Conservation (phyloP, 1,140 invertebrate species). For the Octopus bimaculoides region DNA sequence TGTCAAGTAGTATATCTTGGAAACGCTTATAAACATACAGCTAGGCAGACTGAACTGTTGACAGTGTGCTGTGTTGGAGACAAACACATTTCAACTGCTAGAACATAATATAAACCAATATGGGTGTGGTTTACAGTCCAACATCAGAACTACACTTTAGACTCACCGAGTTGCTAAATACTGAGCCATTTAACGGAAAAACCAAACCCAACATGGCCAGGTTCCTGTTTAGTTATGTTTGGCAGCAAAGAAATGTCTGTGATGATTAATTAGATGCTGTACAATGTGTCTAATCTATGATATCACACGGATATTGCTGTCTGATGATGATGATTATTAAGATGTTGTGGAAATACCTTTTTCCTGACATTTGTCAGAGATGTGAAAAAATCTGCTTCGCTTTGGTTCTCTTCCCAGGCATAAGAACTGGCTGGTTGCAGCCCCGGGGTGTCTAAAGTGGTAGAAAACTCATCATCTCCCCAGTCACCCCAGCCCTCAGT, state of each 20-base stretch:
- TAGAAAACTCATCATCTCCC: conserved; percentile 73
- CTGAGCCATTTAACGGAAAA: background rate
- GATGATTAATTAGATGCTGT: background rate
- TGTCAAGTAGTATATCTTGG: too few species aligned
- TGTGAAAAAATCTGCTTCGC: conserved; percentile 43
- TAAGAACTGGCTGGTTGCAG: conserved; percentile 44
- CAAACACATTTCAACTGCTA: too few species aligned
- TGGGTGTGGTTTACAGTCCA: too few species aligned
- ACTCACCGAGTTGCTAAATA: too few species aligned
- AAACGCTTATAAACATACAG: too few species aligned
- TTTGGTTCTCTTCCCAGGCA: conserved; percentile 37
- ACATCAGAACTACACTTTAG: too few species aligned
- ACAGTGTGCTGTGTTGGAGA: too few species aligned
- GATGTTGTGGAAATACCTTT: conserved; percentile 8
- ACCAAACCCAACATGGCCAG: background rate
- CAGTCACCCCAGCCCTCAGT: conserved; percentile 62
- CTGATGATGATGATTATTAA: background rate
- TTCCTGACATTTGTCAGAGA: conserved; percentile 23
- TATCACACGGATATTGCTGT: background rate
- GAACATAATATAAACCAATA: too few species aligned
- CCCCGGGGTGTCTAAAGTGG: conserved; percentile 33
- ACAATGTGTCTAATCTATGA: background rate
- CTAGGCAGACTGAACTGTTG: too few species aligned
- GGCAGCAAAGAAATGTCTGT: background rate
- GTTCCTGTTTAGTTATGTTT: background rate